Base-by-base conservation (phyloP, 23 tunicate genomes). In the Trididemnum clinides region DNA sequence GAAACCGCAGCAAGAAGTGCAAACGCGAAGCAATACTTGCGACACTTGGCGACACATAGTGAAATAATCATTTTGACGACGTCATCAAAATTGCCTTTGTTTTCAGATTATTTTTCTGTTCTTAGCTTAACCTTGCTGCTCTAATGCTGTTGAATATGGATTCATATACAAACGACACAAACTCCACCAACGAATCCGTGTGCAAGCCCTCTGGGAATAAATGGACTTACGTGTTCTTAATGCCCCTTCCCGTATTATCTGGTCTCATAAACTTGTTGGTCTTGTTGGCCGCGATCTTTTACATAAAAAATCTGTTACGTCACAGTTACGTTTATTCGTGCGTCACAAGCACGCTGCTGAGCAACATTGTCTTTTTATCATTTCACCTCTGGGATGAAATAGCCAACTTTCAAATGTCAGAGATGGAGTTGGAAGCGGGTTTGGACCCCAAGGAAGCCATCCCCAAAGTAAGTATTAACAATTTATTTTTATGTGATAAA, bases 321-420 rank as follows among this genome's bases (percentile, higher is more conserved):
- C 94, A 95, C 34, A 95, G 86, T 62, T 92, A 88, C 83, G 87
- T 92, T 20, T 92, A 88, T 73, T 71, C 87, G 26, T 78, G 92
- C 83, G 97, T 92, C 76, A 84, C 87, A 71, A 92, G 92, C 82
- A 92, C 97, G 0, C 39, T 92, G 64, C 78, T 92, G 0, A 92
- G 97, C 86, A 92, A 92, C 84, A 59, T 54, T 20, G 34, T 84
- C 27, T 92, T 88, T 51, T 75, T 92, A 20, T 33, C 63, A 28
- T 73, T 88, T 32, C 87, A 88, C 54, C 72, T 88, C 20, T 82
- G 87, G 87, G 92, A 87, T 25, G 91, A 87, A 31, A 64, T 87
- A n/a, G 91, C 29, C n/a, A 81, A 77, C 19, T 87, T 64, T 73
- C 37, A 2, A 36, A 50, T 69, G 58, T 58, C 85, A 34, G 79